Percentiles rank a stretch among this genome's conserved stretches.
Conservation (phyloP, 2,113 vertebrate species). For the Archilochus colubris region DNA sequence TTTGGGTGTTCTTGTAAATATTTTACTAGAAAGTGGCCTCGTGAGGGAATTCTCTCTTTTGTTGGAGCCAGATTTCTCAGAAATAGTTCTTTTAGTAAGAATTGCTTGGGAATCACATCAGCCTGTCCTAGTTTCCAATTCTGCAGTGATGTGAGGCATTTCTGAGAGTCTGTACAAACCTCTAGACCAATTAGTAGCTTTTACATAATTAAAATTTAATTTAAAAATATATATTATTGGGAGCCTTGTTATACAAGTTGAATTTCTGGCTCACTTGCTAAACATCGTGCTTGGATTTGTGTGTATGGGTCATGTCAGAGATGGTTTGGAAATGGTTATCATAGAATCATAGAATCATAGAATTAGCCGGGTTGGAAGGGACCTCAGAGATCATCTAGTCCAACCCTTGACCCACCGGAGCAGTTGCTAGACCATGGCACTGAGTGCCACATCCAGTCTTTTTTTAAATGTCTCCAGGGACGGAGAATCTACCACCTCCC, state of each 20-base stretch:
- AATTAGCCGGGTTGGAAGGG: too few species aligned
- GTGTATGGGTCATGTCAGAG: rapidly evolving
- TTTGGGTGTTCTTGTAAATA: constrained; percentile 51
- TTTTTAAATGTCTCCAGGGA: too few species aligned
- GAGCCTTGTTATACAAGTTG: background rate
- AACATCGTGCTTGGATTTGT: background rate
- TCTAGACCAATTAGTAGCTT: constrained; percentile 3
- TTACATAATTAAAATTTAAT: constrained; percentile 38
- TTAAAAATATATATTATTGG: background rate
- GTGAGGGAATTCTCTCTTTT: background rate
- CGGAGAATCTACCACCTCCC: too few species aligned
- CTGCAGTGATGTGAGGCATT: background rate
- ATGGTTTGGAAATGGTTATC: background rate
- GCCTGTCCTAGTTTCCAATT: background rate
- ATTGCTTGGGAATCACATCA: constrained; percentile 14
- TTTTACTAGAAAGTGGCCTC: constrained; percentile 17
- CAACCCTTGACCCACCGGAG: too few species aligned
- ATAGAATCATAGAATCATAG: too few species aligned
- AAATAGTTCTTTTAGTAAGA: constrained; percentile 11
- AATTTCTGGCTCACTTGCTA: background rate
- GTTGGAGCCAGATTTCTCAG: background rate
- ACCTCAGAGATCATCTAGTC: too few species aligned
- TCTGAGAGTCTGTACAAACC: background rate
- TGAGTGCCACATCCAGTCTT: too few species aligned
- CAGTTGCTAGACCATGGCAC: too few species aligned